phyloP scores from a whole-genome alignment of 2,113 vertebrate genomes.

The Megaleporinus macrocephalus region DNA sequence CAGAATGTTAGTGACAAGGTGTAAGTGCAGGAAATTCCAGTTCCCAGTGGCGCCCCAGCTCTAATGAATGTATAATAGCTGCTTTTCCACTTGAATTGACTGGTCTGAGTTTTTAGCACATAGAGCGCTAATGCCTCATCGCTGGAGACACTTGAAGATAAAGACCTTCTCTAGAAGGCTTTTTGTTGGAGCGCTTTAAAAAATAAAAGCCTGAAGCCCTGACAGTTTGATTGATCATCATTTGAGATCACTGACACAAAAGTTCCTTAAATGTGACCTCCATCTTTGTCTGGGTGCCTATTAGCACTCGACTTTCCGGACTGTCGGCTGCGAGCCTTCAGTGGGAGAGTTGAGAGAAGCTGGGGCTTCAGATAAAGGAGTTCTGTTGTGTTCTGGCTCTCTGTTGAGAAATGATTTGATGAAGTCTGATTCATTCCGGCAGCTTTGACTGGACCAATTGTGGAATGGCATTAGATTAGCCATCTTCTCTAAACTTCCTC shows the following conservation, averaged over 20 bases:
- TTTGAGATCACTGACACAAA: constrained; percentile 32
- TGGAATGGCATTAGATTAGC: constrained; percentile 37
- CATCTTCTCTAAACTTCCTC: constrained; percentile 25
- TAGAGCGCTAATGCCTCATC: constrained; percentile 16
- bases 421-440: constrained; percentile 15
- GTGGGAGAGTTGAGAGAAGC: neutral
- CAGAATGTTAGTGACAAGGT: constrained; percentile 28
- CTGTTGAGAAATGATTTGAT: constrained; percentile 29
- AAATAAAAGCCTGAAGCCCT: neutral
- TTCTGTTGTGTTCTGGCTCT: neutral
- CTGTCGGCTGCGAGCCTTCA: neutral
- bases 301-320: neutral
- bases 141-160: constrained; percentile 22
- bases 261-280: constrained; percentile 9
- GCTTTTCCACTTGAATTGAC: constrained; percentile 39
- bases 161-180: constrained; percentile 6
- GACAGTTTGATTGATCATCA: constrained; percentile 42
- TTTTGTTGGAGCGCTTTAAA: neutral
- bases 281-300: constrained; percentile 22
- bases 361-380: neutral
- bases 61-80: constrained; percentile 52
- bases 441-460: constrained; percentile 12
- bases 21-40: constrained; percentile 42
- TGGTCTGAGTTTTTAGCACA: constrained; percentile 26
- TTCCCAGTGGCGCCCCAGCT: constrained; percentile 16